Evolutionary conservation across 92 coral and sea anemone species (phyloP), one percentile per base, ranked within the genome.

Genomic region (Epizoanthus illoricatus): DNA sequence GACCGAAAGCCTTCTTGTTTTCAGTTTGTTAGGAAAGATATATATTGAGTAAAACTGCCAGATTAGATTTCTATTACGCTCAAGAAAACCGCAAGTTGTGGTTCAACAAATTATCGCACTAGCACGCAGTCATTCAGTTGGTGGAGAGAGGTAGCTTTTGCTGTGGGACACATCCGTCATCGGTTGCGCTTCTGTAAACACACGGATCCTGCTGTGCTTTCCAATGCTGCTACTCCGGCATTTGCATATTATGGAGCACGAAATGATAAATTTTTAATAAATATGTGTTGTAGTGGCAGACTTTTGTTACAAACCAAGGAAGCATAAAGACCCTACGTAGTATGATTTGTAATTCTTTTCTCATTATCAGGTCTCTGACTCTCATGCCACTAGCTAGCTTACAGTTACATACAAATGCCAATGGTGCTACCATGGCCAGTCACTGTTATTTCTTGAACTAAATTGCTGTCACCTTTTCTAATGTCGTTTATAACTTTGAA

Each of bases 201-300:
- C 12, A 17, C 23, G 21, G 20, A 3, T 20, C 28, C 58, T 40
- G 60, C 82, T 63, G 71, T 19, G 71, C 23, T 76, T 60, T 62
- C 54, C 71, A 61, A 41, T 47, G 45, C 82, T 19, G 42, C 40
- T 78, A 20, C 4, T 78, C 20, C 3, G 4, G 23, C 5, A 78
- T 78, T 78, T 78, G 82, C 82, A 78, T 78, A 78, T 42, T 41
- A 57, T 78, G 82, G 24, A 78, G 43, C 61, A 43, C 43, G 82
- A 62, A 49, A 43, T 78, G 18, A 76, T 78, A 9, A 78, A 78
- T 78, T 78, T 78, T 78, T 78, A 78, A 78, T 78, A 63, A 19
- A 40, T 40, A 7, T 43, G 56, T 58, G 58, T 24, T 42, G 33
- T 41, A 62, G 82, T 63, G 71, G 43, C 58, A 63, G 17, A 21